Base-by-base conservation (phyloP, 2,113 vertebrate genomes). In the Aspiorhynchus laticeps region DNA sequence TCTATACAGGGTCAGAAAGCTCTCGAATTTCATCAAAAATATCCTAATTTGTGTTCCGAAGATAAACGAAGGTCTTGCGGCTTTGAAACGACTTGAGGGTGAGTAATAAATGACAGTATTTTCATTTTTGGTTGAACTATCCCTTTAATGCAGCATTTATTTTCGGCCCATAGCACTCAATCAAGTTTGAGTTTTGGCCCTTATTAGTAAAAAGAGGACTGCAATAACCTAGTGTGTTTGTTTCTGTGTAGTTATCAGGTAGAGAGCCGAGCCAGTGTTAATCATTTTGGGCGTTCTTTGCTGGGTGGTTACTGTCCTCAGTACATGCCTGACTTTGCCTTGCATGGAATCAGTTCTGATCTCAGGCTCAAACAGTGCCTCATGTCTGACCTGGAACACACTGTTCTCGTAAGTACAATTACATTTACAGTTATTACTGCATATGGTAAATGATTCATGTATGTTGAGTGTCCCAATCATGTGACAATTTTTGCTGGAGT, bases 251-350 rank as follows among this genome's bases (percentile, higher is more conserved):
- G 96, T 88, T 96, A 93, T 88, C 94, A 94, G 77, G 94, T 90
- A 73, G 90, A 95, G 92, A 96, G 95, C 89, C 94, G 81, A 71
- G 94, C 94, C 51, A 95, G 91, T 1, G 81, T 96, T 75, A 96
- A 95, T 85, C 96, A 97, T 85, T 97, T 97, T 9, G 97, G 96
- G 88, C 94, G 94, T 86, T 97, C 96, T 0, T 94, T 97, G 63
- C 93, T 97, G 46, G 97, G 96, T 7, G 96, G 96, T 41, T 97
- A 96, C 88, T 97, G 96, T 88, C 93, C 96, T 43, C 94, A 96
- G 0, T 97, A 97, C 71, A 92, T 97, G 93, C 96, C 97, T 15
- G 96, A 97, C 69, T 92, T 97, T 61, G 97, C 96, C 88, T 93
- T 97, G 48, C 97, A 97, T 19, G 97, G 97, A 80, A 94, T 95